A percentile compares a stretch with the other conserved stretches of the same genome.
Conservation (phyloP, 2,113 vertebrate genomes). For the Petrocephalus zakoni region DNA sequence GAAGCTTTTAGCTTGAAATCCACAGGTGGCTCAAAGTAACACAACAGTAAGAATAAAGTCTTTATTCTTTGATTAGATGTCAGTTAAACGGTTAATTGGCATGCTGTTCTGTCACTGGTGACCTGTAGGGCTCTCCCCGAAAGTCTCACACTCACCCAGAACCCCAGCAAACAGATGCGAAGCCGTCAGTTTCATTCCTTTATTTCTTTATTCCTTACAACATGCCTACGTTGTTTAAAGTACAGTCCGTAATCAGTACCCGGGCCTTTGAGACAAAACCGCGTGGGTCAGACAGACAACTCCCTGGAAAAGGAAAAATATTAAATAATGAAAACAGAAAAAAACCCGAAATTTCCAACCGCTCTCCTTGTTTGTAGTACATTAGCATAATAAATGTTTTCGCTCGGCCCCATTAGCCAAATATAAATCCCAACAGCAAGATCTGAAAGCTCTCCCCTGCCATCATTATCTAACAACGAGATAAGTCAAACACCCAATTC, state of each 20-base stretch:
- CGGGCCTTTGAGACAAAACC: conserved; percentile 29
- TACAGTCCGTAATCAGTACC: conserved; percentile 40
- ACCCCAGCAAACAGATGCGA: conserved; percentile 7
- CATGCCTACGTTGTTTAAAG: conserved; percentile 54
- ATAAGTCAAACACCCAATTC: conserved; percentile 12
- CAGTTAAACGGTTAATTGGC: not conserved
- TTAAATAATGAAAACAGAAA: conserved; percentile 18
- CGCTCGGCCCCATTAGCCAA: not conserved
- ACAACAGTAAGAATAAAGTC: not conserved
- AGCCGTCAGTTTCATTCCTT: conserved; percentile 37
- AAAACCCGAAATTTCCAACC: not conserved
- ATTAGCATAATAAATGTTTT: not conserved
- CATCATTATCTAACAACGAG: conserved; percentile 13
- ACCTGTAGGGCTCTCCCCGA: not conserved
- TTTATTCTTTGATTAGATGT: not conserved
- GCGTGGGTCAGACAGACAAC: conserved; percentile 30
- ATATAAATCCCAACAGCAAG: conserved; percentile 1
- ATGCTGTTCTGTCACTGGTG: not conserved
- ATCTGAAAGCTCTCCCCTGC: not conserved
- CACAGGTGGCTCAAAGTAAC: not conserved
- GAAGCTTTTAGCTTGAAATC: not conserved
- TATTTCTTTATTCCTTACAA: conserved; percentile 54
- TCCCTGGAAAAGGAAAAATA: conserved; percentile 22
- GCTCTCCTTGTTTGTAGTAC: not conserved
- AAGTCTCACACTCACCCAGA: not conserved